A percentile compares a stretch with the other conserved stretches of the same genome.
Conservation (phyloP, 2,113 vertebrate species). For the Steatornis caripensis region DNA sequence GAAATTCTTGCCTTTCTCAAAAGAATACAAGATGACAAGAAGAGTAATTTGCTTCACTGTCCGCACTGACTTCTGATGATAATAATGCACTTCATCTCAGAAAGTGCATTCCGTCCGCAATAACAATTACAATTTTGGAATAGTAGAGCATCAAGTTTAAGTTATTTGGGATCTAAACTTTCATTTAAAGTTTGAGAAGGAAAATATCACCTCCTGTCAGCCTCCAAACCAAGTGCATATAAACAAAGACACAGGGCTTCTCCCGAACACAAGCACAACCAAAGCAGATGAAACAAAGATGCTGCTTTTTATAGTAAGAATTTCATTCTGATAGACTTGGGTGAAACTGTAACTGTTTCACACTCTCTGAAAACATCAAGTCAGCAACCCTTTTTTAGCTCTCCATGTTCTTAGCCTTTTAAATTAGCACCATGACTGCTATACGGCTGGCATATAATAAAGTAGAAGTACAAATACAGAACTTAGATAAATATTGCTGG, state of each 20-base stretch:
- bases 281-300: background rate
- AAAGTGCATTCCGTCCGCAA: background rate
- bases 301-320: background rate
- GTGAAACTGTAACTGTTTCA: slow-evolving; percentile 34
- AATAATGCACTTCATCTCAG: background rate
- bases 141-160: background rate
- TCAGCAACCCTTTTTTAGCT: slow-evolving; percentile 25
- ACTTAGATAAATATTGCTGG: background rate
- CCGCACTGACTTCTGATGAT: background rate
- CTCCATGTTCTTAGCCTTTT: background rate
- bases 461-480: background rate
- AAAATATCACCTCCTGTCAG: background rate
- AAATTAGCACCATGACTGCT: slow-evolving; percentile 26
- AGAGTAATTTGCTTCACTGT: background rate
- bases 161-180: background rate
- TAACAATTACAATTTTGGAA: background rate
- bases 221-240: background rate
- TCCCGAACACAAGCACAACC: background rate
- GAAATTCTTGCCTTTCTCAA: background rate
- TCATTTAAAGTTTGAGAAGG: background rate
- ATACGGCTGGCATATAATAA: background rate
- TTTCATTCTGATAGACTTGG: slow-evolving; percentile 25
- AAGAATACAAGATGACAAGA: background rate
- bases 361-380: background rate
- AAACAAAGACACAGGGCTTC: background rate